Evolutionary conservation across 2,797 vertebrate species (phyloP).

Genomic region (Coluber constrictor): DNA sequence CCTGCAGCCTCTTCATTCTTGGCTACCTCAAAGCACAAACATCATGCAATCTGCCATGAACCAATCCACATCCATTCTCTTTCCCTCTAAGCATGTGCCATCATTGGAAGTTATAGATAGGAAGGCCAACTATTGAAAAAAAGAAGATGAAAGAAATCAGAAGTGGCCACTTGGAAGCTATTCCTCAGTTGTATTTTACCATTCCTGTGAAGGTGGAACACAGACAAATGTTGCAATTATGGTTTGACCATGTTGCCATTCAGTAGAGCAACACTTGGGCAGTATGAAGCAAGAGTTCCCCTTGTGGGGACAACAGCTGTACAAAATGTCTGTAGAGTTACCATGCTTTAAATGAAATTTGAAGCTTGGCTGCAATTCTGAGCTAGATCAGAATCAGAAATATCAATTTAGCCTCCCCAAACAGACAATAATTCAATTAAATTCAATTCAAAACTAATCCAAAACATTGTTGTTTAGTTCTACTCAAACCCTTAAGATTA

Average conservation of each 20-base stretch:
- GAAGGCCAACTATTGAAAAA: background rate
- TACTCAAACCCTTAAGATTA: background rate
- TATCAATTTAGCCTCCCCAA: background rate
- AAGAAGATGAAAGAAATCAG: background rate
- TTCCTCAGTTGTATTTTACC: background rate
- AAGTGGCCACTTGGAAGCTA: background rate
- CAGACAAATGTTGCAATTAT: background rate
- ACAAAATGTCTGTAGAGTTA: background rate
- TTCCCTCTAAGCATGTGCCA: background rate
- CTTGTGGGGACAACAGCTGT: background rate
- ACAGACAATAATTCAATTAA: background rate
- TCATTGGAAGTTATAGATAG: background rate
- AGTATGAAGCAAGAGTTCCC: background rate
- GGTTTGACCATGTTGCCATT: background rate
- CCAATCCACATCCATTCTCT: background rate
- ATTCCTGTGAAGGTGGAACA: background rate
- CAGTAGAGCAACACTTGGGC: background rate
- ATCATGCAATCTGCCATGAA: background rate
- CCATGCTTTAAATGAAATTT: background rate
- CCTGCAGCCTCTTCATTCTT: background rate
- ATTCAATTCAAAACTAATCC: background rate
- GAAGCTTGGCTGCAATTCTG: background rate
- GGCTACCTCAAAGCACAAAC: background rate
- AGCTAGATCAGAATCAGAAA: background rate
- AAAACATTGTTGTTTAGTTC: background rate